phyloP scores from a whole-genome alignment of 2,888 invertebrate species.

The Eledona agricola region DNA sequence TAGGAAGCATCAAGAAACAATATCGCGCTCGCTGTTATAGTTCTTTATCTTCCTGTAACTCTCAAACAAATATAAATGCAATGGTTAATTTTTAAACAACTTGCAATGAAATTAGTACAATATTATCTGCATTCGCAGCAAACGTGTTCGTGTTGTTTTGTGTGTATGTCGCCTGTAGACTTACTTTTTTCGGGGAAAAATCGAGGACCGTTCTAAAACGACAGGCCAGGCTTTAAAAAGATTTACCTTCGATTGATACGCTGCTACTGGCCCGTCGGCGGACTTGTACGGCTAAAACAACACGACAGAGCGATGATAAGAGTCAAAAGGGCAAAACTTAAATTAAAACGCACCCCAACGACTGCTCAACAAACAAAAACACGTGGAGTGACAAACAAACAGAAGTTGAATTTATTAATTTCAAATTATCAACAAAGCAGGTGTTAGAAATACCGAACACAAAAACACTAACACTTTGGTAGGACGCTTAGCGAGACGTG shows the following conservation, averaged over 20 bases:
- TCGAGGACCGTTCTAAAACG: constrained; percentile 41
- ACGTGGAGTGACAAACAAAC: constrained; percentile 11
- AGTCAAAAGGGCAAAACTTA: constrained; percentile 36
- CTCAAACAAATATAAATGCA: too few relatives aligned
- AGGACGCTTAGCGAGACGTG: constrained; percentile 51
- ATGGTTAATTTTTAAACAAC: too few relatives aligned
- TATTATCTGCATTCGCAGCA: background rate
- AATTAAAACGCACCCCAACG: constrained; percentile 35
- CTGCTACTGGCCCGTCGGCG: constrained; percentile 64
- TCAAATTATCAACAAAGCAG: constrained; percentile 7
- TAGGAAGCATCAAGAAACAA: too few relatives aligned
- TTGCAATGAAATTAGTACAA: too few relatives aligned
- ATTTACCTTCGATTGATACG: constrained; percentile 64
- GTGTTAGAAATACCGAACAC: constrained; percentile 8
- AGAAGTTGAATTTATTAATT: constrained; percentile 26
- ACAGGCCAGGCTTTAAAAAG: constrained; percentile 55
- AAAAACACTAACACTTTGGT: constrained; percentile 5
- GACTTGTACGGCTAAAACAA: constrained; percentile 64
- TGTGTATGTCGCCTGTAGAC: constrained; percentile 37
- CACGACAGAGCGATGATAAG: constrained; percentile 55
- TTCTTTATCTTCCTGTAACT: too few relatives aligned
- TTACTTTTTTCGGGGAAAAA: constrained; percentile 43
- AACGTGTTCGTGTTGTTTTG: constrained; percentile 33
- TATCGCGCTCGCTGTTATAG: too few relatives aligned
- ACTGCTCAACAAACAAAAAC: constrained; percentile 38